These are phyloP conservation scores for Eretmocerus hayati DNA, from an alignment of 2,888 invertebrate genomes.

Conservation along the genomic window DNA sequence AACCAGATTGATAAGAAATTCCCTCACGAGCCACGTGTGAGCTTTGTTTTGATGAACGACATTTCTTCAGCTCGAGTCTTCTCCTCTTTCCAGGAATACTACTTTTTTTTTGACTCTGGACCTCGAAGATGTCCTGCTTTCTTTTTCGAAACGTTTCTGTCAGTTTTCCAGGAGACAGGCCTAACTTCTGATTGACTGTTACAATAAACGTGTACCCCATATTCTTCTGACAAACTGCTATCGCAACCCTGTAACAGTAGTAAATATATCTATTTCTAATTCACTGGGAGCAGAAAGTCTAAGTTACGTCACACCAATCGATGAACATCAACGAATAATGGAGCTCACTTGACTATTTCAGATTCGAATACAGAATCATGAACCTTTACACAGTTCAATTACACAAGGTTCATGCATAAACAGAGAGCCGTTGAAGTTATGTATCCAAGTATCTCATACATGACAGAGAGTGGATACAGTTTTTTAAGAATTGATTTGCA, in stretches of 20 bases:
- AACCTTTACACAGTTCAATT: no score
- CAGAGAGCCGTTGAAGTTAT: no score
- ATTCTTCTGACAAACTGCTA: conserved; percentile 9
- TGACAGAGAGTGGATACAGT: no score
- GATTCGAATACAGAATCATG: no score
- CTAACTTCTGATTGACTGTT: conserved; percentile 5
- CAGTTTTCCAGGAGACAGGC: conserved; percentile 16
- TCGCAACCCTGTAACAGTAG: conserved; percentile 11
- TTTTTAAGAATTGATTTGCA: no score
- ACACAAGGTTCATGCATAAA: no score
- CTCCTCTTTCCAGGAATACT: conserved; percentile 4
- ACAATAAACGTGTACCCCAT: conserved; percentile 3
- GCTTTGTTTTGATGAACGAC: background rate
- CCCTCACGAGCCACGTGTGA: background rate
- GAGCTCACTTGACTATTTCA: no score
- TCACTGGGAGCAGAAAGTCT: no score
- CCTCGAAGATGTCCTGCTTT: background rate
- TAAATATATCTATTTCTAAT: no score
- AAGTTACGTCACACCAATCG: no score
- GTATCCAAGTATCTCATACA: no score
- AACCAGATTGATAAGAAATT: conserved; percentile 1
- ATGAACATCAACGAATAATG: no score
- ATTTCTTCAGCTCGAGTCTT: conserved; percentile 1
- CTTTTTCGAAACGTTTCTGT: conserved; percentile 11
- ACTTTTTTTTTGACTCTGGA: conserved; percentile 2